phyloP scores from a whole-genome alignment of 2,113 vertebrate genomes.

The Anhinga anhinga region DNA sequence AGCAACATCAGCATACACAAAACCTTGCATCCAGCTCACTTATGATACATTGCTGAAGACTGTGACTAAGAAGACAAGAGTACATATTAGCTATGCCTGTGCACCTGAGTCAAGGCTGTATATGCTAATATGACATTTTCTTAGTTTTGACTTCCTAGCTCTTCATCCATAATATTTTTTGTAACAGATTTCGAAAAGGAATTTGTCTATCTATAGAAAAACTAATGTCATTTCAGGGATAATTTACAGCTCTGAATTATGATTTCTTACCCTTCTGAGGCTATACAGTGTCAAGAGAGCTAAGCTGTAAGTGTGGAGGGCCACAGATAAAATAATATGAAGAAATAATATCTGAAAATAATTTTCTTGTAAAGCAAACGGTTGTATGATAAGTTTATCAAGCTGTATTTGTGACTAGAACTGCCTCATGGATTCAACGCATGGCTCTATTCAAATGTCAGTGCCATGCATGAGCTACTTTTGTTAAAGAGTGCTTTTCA shows the following conservation, averaged over 20 bases:
- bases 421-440: background rate
- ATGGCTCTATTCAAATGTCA: background rate
- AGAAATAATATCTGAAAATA: background rate
- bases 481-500: background rate
- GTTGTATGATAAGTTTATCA: background rate
- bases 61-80: background rate
- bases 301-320: background rate
- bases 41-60: background rate
- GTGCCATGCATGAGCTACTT: background rate
- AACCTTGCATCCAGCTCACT: background rate
- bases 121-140: slow-evolving; percentile 26
- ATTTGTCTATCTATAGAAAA: background rate
- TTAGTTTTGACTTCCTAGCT: slow-evolving; percentile 18
- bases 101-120: background rate
- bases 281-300: background rate
- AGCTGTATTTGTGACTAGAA: background rate
- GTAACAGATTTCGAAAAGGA: background rate
- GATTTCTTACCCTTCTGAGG: background rate
- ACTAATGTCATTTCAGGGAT: background rate
- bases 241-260: background rate
- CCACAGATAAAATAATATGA: background rate
- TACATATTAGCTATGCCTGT: background rate
- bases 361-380: background rate
- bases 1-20: background rate
- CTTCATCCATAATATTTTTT: slow-evolving; percentile 1